Percentiles rank a stretch among this genome's conserved stretches.
Conservation (phyloP, 2,797 vertebrate species). For the Lutjanus campechanus region DNA sequence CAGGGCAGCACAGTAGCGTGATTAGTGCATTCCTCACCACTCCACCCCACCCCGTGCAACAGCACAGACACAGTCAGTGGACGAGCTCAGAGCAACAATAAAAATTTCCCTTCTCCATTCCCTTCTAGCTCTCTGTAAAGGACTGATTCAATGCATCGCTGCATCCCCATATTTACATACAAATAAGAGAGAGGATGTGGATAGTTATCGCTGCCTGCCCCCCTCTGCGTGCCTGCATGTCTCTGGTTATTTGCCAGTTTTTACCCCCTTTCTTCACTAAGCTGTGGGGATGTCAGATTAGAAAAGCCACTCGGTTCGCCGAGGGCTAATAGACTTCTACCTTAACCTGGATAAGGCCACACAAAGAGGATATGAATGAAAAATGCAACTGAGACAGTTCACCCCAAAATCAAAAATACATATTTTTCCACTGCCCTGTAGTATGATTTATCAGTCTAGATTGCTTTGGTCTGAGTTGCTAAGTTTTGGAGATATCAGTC, state of each 20-base stretch:
- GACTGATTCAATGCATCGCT: constrained; percentile 47
- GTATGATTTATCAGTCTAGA: no score
- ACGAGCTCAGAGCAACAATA: constrained; percentile 38
- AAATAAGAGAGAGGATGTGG: constrained; percentile 71
- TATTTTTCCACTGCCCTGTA: no score
- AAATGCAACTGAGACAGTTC: constrained; percentile 17
- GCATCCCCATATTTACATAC: constrained; percentile 73
- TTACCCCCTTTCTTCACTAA: constrained; percentile 8
- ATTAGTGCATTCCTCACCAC: constrained; percentile 80
- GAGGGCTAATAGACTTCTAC: constrained; percentile 15
- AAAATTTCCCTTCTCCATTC: constrained; percentile 40
- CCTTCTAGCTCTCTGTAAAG: constrained; percentile 13
- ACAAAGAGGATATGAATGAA: constrained; percentile 11
- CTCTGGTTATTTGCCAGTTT: constrained; percentile 38
- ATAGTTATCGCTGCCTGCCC: constrained; percentile 36
- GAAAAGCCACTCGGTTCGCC: constrained; percentile 25
- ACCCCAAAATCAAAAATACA: no score
- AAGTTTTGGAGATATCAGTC: no score
- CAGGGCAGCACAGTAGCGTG: constrained; percentile 59
- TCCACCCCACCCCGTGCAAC: constrained; percentile 53
- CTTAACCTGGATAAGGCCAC: constrained; percentile 25
- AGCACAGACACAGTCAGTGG: constrained; percentile 22
- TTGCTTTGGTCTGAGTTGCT: no score
- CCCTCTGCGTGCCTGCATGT: neutral
- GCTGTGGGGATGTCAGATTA: constrained; percentile 35